These are phyloP conservation scores for Chrosomus eos DNA, from an alignment of 2,797 vertebrate genomes.

Conservation along the genomic window DNA sequence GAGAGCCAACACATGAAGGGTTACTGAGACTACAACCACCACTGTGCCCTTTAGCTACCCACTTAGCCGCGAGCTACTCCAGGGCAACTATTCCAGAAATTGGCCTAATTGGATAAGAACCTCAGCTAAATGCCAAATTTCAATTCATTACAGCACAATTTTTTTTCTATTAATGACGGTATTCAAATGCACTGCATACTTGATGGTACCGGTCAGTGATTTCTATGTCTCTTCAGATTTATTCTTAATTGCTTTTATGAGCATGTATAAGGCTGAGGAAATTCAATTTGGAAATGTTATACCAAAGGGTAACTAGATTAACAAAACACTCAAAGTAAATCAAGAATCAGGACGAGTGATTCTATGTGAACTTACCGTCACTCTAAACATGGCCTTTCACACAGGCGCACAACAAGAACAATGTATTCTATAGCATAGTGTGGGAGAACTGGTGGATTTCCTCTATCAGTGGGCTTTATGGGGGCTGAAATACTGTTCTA, in stretches of 20 bases:
- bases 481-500: conserved; percentile 2
- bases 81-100: conserved; percentile 48
- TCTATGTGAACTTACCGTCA: background rate
- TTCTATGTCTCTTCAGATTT: conserved; percentile 43
- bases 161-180: conserved; percentile 41
- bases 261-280: conserved; percentile 24
- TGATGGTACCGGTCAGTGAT: conserved; percentile 32
- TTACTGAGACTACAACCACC: conserved; percentile 43
- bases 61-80: conserved; percentile 42
- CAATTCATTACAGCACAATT: conserved; percentile 45
- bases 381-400: background rate
- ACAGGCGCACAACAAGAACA: background rate
- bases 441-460: conserved; percentile 30
- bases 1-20: conserved; percentile 42
- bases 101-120: conserved; percentile 51
- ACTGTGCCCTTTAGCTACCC: conserved; percentile 46
- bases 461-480: conserved; percentile 9
- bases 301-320: conserved; percentile 48
- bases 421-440: background rate
- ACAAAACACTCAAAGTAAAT: conserved; percentile 44
- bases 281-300: conserved; percentile 47
- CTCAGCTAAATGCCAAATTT: conserved; percentile 50
- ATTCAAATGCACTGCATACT: conserved; percentile 44
- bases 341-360: conserved; percentile 28
- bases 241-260: conserved; percentile 42